Base-by-base conservation (phyloP, 2,797 vertebrate genomes). In the Oryzias sinensis region DNA sequence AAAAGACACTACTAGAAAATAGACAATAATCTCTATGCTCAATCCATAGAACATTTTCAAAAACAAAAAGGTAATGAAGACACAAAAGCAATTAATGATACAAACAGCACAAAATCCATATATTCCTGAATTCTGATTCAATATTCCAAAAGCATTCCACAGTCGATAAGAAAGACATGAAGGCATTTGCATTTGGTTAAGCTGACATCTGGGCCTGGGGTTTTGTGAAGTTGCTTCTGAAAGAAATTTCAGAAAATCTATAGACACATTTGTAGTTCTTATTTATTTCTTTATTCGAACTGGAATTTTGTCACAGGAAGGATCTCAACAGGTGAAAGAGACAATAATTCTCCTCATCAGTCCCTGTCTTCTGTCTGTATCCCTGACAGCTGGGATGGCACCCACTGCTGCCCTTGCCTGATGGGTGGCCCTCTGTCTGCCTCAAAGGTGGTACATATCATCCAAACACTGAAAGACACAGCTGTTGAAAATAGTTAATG, bases 311-410 rank as follows among this genome's bases (percentile, higher is more conserved):
- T 83, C 87, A 88, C 90, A 90, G 89, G 87, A 91, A 87, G 85
- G 84, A 81, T 84, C 85, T 74, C 90, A 83, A 89, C 88, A 85
- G 86, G 86, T 80, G 85, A 88, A 79, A 68, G 62, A 68, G 74
- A 72, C 79, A 79, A 86, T 91, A 87, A 84, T 79, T 77, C 81
- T 88, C 83, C 79, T 87, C 84, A 88, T 92, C 88, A 91, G 90
- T 90, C 84, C 72, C 76, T 83, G 78, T 91, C 88, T 77, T 85
- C 85, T 71, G 75, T 81, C 86, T 79, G 73, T 66, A 80, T 76
- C 79, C 84, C 72, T 92, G 89, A 90, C 89, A 91, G 88, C 87
- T 93, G 91, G 81, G 80, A 68, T 83, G 82, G 81, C 84, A 84
- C 85, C 88, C 65, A 85, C 79, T 77, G 76, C 78, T 85, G 75